Percentiles rank a stretch among this genome's conserved stretches.
phyloP scores from a whole-genome alignment of 1,140 invertebrate species.

The Lasioglossum baleicum region DNA sequence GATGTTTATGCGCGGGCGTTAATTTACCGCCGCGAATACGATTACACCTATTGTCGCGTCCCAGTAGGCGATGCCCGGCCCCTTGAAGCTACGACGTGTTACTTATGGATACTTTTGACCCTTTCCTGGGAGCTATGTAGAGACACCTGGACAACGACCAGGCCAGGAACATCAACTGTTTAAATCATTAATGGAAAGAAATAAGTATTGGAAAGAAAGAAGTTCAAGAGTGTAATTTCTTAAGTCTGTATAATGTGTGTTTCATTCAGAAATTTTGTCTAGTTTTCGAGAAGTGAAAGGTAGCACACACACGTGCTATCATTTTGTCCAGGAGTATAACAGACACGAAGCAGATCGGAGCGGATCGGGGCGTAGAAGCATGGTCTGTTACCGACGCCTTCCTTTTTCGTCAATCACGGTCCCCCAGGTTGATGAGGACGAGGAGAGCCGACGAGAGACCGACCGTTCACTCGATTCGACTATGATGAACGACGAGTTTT shows the following conservation, averaged over 20 bases:
- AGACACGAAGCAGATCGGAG: not conserved
- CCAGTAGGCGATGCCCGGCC: not conserved
- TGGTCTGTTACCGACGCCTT: not conserved
- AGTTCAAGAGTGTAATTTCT: no score
- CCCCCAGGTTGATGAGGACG: not conserved
- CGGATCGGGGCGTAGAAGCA: no score
- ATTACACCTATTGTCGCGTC: slow-evolving; percentile 26
- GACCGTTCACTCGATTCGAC: slow-evolving; percentile 44
- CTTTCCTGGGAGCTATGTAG: not conserved
- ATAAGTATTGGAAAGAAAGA: no score
- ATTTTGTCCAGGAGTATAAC: no score
- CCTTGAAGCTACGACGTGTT: not conserved
- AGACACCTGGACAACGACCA: no score
- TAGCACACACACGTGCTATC: no score
- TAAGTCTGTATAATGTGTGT: no score
- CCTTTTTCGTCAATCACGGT: slow-evolving; percentile 11
- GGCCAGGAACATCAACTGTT: no score
- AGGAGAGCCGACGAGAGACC: not conserved
- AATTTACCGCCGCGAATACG: slow-evolving; percentile 40
- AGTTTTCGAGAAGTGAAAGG: no score
- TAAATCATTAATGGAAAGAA: no score
- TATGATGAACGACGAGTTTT: slow-evolving; percentile 60
- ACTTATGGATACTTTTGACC: no score
- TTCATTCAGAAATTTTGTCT: no score
- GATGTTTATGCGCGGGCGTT: slow-evolving; percentile 41